Base-by-base conservation (phyloP, 1,140 invertebrate species). In the Caenorhabditis remanei region DNA sequence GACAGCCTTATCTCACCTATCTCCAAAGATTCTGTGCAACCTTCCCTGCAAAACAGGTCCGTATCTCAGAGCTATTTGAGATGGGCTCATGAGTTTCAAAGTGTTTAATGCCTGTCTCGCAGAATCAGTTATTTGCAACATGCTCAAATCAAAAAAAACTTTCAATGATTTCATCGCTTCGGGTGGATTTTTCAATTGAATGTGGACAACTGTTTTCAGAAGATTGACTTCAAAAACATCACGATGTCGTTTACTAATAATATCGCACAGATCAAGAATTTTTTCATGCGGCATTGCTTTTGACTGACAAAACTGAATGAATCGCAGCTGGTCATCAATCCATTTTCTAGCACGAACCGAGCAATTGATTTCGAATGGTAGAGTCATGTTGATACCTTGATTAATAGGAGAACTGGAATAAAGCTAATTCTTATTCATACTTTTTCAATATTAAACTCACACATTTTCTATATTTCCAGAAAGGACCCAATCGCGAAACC, bases 11-110 rank as follows among this genome's bases (percentile, higher is more conserved):
- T 4, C 41, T 46, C 8, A 71, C 65, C 16, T 5, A 19, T 71
- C 65, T 19, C 65, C 65, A 71, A 71, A 79, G 4, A 21, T n/a
- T 9, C 71, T n/a, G 19, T n/a, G n/a, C 11, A 79, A 19, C n/a
- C 71, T 48, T n/a, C 40, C 71, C n/a, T 50, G 40, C 8, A 79
- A 50, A 79, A 79, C 53, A 4, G 71, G 71, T 41, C 40, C 71
- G 11, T 50, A 79, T 43, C 40, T 79, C 71, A 79, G 9, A 0
- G 71, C 40, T 19, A 21, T n/a, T 50, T 50, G 43, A 13, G 9
- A 13, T 4, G 71, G 11, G 1, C 6, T 11, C 46, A 24, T 43
- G 4, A 79, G 19, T 79, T 43, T 50, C n/a, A 24, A 21, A 14
- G 71, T 79, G 19, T 53, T 41, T n/a, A 43, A 79, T 24, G 71